Percentiles rank a stretch among this genome's conserved stretches.
Conservation (phyloP, 2,888 invertebrate genomes). For the Drosophila melanocephala region DNA sequence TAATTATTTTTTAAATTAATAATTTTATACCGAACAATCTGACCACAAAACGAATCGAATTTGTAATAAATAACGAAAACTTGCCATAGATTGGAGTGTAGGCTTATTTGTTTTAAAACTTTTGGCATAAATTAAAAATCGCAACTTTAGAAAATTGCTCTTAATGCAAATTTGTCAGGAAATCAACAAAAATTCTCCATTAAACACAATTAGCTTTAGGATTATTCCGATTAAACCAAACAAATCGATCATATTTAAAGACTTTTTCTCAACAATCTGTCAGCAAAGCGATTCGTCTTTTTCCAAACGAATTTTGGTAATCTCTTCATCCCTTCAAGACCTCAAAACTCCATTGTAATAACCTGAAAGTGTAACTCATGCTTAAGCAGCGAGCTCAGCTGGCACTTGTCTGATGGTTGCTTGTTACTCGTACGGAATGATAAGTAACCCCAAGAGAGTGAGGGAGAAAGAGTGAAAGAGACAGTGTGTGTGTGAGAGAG, state of each 20-base stretch:
- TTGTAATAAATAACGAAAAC: too few species aligned
- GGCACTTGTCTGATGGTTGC: conserved; percentile 29
- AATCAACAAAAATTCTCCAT: neutral
- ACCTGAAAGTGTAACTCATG: conserved; percentile 22
- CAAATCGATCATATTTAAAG: conserved; percentile 21
- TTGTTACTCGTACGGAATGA: conserved; percentile 53
- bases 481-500: too few species aligned
- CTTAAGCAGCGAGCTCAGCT: conserved; percentile 22
- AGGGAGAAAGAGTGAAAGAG: neutral
- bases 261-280: conserved; percentile 25
- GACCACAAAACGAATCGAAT: too few species aligned
- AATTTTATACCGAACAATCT: neutral
- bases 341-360: conserved; percentile 20
- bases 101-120: neutral
- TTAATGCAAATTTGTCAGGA: neutral
- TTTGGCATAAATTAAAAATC: too few species aligned
- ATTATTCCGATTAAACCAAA: conserved; percentile 8
- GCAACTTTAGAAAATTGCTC: neutral
- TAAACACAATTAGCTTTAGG: conserved; percentile 5
- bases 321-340: conserved; percentile 11
- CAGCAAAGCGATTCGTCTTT: conserved; percentile 36
- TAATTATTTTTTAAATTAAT: neutral
- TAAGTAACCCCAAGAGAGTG: conserved; percentile 34
- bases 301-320: conserved; percentile 13
- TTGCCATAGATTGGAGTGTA: too few species aligned